Conservation (phyloP, 1,140 invertebrate species). For the Lepidurus apus region DNA sequence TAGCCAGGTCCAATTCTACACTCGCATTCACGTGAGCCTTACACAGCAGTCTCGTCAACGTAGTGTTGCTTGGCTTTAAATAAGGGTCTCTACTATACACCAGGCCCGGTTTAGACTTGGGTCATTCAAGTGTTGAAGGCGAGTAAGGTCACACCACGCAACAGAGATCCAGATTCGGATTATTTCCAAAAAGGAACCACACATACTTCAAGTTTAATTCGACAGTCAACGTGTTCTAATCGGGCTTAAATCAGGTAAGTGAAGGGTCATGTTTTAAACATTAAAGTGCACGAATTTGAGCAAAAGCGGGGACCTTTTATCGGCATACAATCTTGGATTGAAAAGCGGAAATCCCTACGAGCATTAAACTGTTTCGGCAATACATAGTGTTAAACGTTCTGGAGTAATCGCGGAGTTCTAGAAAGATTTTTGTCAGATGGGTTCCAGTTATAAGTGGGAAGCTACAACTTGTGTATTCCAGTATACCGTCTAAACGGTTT, state of each 20-base stretch:
- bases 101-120: neutral
- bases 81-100: slow-evolving; percentile 1
- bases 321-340: too few species aligned
- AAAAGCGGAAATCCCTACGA: too few species aligned
- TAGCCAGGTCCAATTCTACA: neutral
- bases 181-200: neutral
- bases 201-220: neutral
- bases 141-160: slow-evolving; percentile 20
- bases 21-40: neutral
- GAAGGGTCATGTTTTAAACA: too few species aligned
- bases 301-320: too few species aligned
- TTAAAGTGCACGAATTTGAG: too few species aligned
- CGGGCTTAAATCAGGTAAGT: neutral
- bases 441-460: too few species aligned
- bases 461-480: too few species aligned
- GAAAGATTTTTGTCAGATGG: too few species aligned
- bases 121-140: neutral
- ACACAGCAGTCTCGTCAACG: neutral
- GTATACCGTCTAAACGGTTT: too few species aligned
- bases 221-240: neutral
- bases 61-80: neutral
- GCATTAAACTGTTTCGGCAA: too few species aligned
- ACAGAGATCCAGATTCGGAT: slow-evolving; percentile 4
- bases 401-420: too few species aligned
- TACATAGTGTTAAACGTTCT: too few species aligned